Base-by-base conservation (phyloP, 2,888 invertebrate genomes). In the Leptinotarsa haldemani region DNA sequence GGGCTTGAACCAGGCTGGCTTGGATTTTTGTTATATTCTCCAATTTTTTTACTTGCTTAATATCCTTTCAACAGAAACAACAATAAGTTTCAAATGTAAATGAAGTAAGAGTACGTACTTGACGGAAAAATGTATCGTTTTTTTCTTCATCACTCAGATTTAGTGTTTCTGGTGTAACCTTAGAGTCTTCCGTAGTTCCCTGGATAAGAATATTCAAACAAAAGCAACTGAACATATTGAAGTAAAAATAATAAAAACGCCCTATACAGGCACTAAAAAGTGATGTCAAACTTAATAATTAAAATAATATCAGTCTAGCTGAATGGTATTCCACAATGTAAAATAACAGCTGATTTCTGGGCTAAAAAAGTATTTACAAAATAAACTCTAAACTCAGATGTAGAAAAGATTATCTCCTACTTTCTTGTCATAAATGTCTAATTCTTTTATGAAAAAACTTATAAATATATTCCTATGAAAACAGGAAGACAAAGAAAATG, bases 191-290 rank as follows among this genome's bases (percentile, higher is more conserved):
- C 86, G 89, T 89, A 84, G 90, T 90, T 84, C 91, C 89, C 87
- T 91, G 91, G 81, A 93, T 89, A 81, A 89, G 89, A 82, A 94
- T 90, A 88, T 95, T 95, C 84, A 94, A 88, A 88, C 95, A 95
- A 89, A 93, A 93, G 89, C 95, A 95, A 84, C 92, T 90, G 86
- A 91, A 88, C 90, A 91, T 91, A 83, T 83, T 89, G 40, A 64
- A 64, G 30, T 15, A 67, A 47, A 30, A 52, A 53, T 56, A 30
- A 50, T 25, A 46, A 50, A 56, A 16, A 40, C 40, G 48, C 3
- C 15, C 30, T 9, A 65, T 53, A 16, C 63, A 61, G 16, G 30
- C 18, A 61, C 61, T n/a, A 61, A n/a, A 61, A 61, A 40, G 7
- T 25, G n/a, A 61, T 61, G 61, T 18, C 61, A 61, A 58, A 52